Evolutionary conservation across 2,888 invertebrate species (phyloP).

Genomic region (Blomia tropicalis): DNA sequence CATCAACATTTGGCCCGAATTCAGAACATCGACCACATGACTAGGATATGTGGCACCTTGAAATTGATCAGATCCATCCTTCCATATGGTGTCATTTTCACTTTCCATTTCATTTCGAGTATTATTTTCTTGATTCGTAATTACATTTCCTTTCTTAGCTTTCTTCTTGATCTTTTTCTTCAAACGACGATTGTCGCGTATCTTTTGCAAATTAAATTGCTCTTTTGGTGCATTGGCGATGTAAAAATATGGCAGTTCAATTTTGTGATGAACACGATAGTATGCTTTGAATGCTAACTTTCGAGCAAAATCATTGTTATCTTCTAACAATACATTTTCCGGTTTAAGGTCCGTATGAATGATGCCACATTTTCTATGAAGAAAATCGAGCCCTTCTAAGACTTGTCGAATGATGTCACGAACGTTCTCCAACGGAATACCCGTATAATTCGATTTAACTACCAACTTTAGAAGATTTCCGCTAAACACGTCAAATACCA

Average conservation of each 20-base stretch:
- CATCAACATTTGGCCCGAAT: not conserved
- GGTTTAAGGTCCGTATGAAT: slow-evolving; percentile 44
- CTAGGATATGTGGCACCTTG: not conserved
- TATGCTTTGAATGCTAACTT: slow-evolving; percentile 82
- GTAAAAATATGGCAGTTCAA: slow-evolving; percentile 74
- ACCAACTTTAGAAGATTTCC: slow-evolving; percentile 95
- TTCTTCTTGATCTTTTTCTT: slow-evolving; percentile 4
- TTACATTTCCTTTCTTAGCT: not conserved
- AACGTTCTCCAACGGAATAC: slow-evolving; percentile 87
- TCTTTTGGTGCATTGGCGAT: slow-evolving; percentile 77
- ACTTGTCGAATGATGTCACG: slow-evolving; percentile 88
- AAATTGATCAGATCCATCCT: not conserved
- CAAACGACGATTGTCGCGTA: not conserved
- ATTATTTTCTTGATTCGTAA: not conserved
- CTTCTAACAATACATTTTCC: slow-evolving; percentile 42
- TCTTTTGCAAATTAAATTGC: slow-evolving; percentile 43
- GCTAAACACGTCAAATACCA: slow-evolving; percentile 98
- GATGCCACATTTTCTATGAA: slow-evolving; percentile 95
- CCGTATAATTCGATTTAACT: slow-evolving; percentile 92
- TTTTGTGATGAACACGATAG: slow-evolving; percentile 76
- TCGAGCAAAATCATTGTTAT: slow-evolving; percentile 38
- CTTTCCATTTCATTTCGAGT: not conserved
- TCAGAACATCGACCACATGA: not conserved
- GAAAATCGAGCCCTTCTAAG: slow-evolving; percentile 81
- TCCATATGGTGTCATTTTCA: not conserved